Conservation (phyloP, 2,113 vertebrate genomes). For the Aegithalos caudatus region DNA sequence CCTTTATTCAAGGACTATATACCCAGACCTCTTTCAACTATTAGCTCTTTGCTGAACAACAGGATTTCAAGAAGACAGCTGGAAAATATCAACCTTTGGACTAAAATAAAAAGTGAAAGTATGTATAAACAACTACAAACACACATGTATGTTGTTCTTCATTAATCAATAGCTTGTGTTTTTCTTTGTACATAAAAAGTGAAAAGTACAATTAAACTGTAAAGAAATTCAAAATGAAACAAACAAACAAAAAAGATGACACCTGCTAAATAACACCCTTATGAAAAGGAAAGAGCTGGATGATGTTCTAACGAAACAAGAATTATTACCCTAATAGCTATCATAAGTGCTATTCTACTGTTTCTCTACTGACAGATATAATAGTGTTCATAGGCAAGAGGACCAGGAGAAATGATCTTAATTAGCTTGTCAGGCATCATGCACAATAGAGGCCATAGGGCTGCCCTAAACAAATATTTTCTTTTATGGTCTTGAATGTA, state of each 20-base stretch:
- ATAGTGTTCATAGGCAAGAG: not conserved
- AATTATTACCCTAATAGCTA: not conserved
- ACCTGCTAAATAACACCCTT: not conserved
- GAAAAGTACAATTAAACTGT: not conserved
- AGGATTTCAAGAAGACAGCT: not conserved
- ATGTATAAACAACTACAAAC: not conserved
- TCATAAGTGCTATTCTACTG: not conserved
- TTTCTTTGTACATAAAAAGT: not conserved
- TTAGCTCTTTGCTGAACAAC: not conserved
- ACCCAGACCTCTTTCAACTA: not conserved
- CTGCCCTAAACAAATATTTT: not conserved
- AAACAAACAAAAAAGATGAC: not conserved
- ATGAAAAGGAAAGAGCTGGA: not conserved
- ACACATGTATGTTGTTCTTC: not conserved
- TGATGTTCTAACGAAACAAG: not conserved
- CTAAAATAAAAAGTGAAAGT: not conserved
- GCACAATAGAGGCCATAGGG: not conserved
- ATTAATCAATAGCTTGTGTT: not conserved
- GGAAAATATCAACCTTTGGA: constrained; percentile 2
- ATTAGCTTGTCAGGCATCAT: not conserved
- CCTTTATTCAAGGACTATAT: not conserved
- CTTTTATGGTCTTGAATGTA: not conserved
- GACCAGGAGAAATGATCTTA: not conserved
- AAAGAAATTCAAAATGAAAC: not conserved
- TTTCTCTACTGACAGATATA: not conserved